These are phyloP conservation scores for Sciurus niger DNA, from an alignment of 2,113 vertebrate genomes.

Conservation along the genomic window DNA sequence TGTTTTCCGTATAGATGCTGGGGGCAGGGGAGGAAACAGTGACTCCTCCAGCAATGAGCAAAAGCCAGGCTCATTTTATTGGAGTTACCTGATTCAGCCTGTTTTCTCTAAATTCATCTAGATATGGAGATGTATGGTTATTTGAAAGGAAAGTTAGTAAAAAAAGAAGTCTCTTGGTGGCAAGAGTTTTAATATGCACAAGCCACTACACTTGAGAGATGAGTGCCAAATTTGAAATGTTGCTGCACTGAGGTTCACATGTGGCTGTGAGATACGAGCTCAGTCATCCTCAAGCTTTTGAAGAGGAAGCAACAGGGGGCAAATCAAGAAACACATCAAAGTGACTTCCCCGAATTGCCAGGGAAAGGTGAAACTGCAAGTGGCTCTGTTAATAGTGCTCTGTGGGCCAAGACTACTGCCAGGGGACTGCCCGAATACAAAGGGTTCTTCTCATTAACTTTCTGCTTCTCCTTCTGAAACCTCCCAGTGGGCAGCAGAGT, in stretches of 20 bases:
- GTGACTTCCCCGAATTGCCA: slow-evolving; percentile 57
- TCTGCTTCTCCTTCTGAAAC: slow-evolving; percentile 71
- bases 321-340: slow-evolving; percentile 80
- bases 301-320: slow-evolving; percentile 76
- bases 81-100: not conserved
- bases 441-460: slow-evolving; percentile 77
- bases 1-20: not conserved
- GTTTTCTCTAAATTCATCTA: not conserved
- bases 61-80: slow-evolving; percentile 28
- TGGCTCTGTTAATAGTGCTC: slow-evolving; percentile 64
- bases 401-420: not conserved
- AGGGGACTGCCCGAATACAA: slow-evolving; percentile 62
- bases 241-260: slow-evolving; percentile 37
- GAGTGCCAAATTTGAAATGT: slow-evolving; percentile 65
- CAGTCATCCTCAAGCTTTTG: slow-evolving; percentile 69
- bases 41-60: not conserved
- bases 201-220: slow-evolving; percentile 73
- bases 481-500: slow-evolving; percentile 34
- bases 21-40: not conserved
- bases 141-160: slow-evolving; percentile 17
- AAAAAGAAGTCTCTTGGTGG: slow-evolving; percentile 37
- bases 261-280: slow-evolving; percentile 58
- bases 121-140: not conserved
- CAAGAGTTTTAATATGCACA: slow-evolving; percentile 71
- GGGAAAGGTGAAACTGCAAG: slow-evolving; percentile 70